phyloP scores from a whole-genome alignment of 1,140 invertebrate species.

The Pentalonia nigronervosa region DNA sequence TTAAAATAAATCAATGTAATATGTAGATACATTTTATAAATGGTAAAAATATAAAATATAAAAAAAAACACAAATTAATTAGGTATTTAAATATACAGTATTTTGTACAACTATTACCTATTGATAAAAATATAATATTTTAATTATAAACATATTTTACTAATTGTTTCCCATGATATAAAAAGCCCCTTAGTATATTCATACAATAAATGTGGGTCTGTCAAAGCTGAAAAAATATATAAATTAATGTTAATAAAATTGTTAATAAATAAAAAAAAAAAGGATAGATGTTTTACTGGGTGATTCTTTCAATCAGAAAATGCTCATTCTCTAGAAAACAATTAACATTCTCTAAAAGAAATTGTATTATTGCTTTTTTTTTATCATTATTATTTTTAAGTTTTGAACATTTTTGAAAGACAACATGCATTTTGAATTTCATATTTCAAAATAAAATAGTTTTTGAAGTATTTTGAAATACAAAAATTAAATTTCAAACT shows the following conservation, averaged over 20 bases:
- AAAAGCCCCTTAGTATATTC: background rate
- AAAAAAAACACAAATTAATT: background rate
- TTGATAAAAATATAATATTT: background rate
- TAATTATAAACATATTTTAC: conserved; percentile 29
- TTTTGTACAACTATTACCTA: background rate
- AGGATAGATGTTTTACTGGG: too few species aligned
- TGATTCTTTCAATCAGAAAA: too few species aligned
- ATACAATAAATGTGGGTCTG: background rate
- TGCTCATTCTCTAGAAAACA: too few species aligned
- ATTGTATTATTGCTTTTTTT: too few species aligned
- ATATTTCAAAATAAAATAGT: too few species aligned
- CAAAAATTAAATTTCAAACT: too few species aligned
- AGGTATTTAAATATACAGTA: background rate
- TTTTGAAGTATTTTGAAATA: too few species aligned
- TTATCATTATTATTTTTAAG: too few species aligned
- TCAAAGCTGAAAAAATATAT: conserved; percentile 14
- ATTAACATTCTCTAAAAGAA: too few species aligned
- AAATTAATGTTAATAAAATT: background rate
- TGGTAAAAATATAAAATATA: background rate
- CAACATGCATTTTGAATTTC: too few species aligned
- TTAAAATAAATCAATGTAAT: background rate
- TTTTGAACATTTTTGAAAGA: too few species aligned
- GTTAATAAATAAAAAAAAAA: background rate
- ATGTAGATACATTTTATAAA: background rate
- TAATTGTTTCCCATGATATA: conserved; percentile 43